Percentiles rank a stretch among this genome's conserved stretches.
These are phyloP conservation scores for Drosophila micromelanica DNA, from an alignment of 1,140 invertebrate species.

Conservation along the genomic window DNA sequence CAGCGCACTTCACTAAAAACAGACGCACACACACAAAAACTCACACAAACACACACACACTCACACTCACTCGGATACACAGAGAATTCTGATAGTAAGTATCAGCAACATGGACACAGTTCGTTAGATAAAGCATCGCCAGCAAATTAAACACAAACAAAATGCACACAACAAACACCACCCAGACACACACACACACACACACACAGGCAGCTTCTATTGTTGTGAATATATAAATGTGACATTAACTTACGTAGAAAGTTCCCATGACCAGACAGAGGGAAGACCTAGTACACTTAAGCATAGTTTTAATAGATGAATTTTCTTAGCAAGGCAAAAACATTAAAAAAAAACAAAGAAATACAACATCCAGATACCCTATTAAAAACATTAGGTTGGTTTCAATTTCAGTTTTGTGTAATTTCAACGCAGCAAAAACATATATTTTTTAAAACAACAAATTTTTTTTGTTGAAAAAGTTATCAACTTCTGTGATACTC, in stretches of 20 bases:
- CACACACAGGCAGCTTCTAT: background rate
- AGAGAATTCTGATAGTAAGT: conserved; percentile 15
- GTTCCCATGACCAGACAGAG: background rate
- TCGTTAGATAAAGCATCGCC: conserved; percentile 12
- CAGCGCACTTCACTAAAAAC: conserved; percentile 32
- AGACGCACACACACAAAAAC: background rate
- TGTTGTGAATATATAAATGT: background rate
- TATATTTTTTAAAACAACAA: no score
- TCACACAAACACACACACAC: conserved; percentile 3
- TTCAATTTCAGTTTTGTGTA: background rate
- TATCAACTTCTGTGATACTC: background rate
- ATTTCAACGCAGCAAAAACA: background rate
- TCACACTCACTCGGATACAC: background rate
- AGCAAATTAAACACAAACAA: conserved; percentile 10
- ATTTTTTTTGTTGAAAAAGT: no score
- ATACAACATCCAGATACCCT: no score
- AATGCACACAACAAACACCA: background rate
- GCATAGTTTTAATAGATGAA: no score
- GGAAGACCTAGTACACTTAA: background rate
- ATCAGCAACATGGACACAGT: background rate
- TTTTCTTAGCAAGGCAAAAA: no score
- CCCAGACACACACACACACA: background rate
- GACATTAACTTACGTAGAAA: background rate
- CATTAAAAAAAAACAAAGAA: no score
- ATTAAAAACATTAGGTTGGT: no score